These are phyloP conservation scores for Percina caprodes DNA, from an alignment of 2,113 vertebrate species.

Conservation along the genomic window DNA sequence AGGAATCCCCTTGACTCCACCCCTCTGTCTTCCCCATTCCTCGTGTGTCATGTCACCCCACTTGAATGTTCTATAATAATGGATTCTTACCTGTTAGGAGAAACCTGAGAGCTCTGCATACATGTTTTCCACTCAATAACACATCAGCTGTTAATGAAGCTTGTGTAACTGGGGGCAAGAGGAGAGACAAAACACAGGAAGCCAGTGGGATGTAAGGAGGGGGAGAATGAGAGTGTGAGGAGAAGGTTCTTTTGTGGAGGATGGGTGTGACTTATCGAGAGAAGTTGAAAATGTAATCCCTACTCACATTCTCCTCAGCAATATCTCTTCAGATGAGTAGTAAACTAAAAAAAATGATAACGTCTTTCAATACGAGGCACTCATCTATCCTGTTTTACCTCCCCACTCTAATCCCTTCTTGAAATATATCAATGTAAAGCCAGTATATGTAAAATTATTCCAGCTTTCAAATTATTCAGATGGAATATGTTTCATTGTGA, in stretches of 20 bases:
- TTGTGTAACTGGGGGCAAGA: conserved; percentile 32
- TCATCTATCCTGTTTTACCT: neutral
- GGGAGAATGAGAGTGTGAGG: conserved; percentile 28
- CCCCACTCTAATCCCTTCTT: neutral
- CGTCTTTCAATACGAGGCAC: neutral
- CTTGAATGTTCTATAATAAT: conserved; percentile 49
- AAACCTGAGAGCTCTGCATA: conserved; percentile 21
- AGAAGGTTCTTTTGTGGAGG: conserved; percentile 36
- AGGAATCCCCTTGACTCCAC: conserved; percentile 14
- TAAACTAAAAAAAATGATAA: neutral
- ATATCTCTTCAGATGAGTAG: neutral
- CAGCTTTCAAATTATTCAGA: neutral
- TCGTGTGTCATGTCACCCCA: conserved; percentile 34
- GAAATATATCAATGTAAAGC: neutral
- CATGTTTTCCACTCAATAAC: conserved; percentile 45
- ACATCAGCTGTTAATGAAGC: conserved; percentile 51
- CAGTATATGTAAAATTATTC: neutral
- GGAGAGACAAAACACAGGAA: conserved; percentile 48
- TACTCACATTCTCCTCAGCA: neutral
- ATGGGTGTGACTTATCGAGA: conserved; percentile 37
- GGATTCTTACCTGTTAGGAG: conserved; percentile 10
- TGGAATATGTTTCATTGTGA: neutral
- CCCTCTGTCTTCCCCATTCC: neutral
- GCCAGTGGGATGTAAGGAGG: conserved; percentile 39
- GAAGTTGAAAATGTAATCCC: conserved; percentile 36